Evolutionary conservation across 2,113 vertebrate genomes (phyloP), one percentile per base, ranked within the genome.

Genomic region (Epinephelus fuscoguttatus): DNA sequence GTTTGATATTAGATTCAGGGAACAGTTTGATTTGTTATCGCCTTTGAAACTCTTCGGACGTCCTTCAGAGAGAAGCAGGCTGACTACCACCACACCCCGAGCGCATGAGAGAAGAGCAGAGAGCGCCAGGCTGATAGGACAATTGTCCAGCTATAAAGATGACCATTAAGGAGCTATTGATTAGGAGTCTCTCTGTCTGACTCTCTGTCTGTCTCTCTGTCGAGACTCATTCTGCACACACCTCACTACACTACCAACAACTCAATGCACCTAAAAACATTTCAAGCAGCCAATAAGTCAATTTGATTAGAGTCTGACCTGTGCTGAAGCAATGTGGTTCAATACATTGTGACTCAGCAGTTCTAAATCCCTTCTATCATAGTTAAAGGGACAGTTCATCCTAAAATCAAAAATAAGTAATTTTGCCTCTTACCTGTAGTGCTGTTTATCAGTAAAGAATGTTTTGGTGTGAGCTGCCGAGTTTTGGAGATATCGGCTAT

Each of bases 1-100:
- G 97, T 98, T 98, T 99, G 98, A 99, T 98, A 98, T 97, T 94
- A 97, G 97, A 97, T 96, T 96, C 97, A 92, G 97, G 96, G 96
- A 98, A 97, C 97, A 92, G 96, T 98, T 96, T 96, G 97, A 97
- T 97, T 98, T 96, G 96, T 97, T 97, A 97, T 95, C 93, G 96
- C 95, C 97, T 98, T 98, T 98, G 97, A 98, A 98, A 99, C 94
- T 95, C 94, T 89, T 96, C 95, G 86, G 95, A 95, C 88, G 97
- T 97, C 98, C 98, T 99, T 99, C 97, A 97, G 95, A 84, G 95
- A 84, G 91, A 94, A 95, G 92, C 88, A 88, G 94, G 91, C 94
- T 94, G 94, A 85, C 82, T 78, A 89, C 93, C 93, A 19, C 75
- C 69, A 21, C 55, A 55, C 77, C 82, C 80, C 5, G 12, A 78